Base-by-base conservation (phyloP, 2,797 vertebrate genomes). In the Euphonia xanthogaster region DNA sequence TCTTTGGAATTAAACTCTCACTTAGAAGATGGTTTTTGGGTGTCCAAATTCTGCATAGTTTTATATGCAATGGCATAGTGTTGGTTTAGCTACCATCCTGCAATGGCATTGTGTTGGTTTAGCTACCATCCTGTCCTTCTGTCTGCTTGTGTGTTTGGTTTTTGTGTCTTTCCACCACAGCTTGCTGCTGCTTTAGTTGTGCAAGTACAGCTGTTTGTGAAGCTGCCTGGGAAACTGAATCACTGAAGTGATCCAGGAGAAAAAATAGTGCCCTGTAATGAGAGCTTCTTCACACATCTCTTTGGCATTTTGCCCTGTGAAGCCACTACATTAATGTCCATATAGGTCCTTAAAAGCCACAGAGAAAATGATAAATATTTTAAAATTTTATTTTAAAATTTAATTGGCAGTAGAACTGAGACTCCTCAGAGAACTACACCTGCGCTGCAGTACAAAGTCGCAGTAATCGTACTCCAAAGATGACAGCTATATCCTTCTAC, bases 71-170 rank as follows among this genome's bases (percentile, higher is more conserved):
- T 54, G 18, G 4, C 23, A 66, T 30, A 51, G 6, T 48, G 8
- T 28, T 74, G 9, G 13, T 19, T 76, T 48, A 30, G 27, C 39
- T 58, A 54, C n/a, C 9, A n/a, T n/a, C n/a, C n/a, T 30, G 24
- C 3, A 62, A 12, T 54, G 18, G 4, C 23, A 66, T 30, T 55
- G 6, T 48, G 8, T 28, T 74, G 9, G 13, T 19, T 76, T 48
- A 30, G 27, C 39, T 58, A 54, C n/a, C 9, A 51, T 22, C 28
- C 6, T 6, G 3, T 11, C 27, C 35, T 28, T 48, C 44, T 60
- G 23, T 39, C 33, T 31, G 10, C 10, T n/a, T 39, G 19, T 37
- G 10, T 0, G 0, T 30, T 71, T 53, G 25, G 12, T 2, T 70
- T 40, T 51, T 39, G 6, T 37, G 23, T 31, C 44, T 77, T 81